These are phyloP conservation scores for Palaemon carinicauda DNA, from an alignment of 1,140 invertebrate species.

Conservation along the genomic window DNA sequence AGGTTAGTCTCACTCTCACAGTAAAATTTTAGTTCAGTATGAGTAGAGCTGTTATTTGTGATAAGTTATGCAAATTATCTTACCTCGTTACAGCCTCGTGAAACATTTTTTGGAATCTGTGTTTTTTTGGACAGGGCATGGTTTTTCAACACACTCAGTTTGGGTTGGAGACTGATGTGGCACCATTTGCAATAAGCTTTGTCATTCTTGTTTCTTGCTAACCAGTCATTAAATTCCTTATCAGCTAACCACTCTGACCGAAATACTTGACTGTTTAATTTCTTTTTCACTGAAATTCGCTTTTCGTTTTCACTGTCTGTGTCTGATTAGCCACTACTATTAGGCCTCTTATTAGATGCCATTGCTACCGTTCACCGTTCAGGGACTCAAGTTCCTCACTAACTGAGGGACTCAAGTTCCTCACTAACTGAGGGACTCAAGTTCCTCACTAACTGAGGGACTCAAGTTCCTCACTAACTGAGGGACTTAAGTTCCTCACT, in stretches of 20 bases:
- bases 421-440: too few relatives aligned
- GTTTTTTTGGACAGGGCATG: neutral
- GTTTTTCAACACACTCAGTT: neutral
- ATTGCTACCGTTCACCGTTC: too few relatives aligned
- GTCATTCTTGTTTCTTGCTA: neutral
- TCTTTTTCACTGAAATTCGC: neutral
- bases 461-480: too few relatives aligned
- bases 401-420: too few relatives aligned
- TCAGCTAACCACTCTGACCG: neutral
- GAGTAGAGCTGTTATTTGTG: neutral
- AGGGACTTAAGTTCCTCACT: too few relatives aligned
- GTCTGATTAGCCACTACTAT: neutral
- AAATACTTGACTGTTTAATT: neutral
- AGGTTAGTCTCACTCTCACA: too few relatives aligned
- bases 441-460: too few relatives aligned
- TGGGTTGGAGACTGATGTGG: neutral
- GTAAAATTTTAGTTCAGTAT: neutral
- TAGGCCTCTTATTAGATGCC: neutral
- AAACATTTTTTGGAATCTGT: neutral
- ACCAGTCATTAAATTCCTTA: neutral
- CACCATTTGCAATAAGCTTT: constrained; percentile 2
- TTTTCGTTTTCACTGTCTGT: neutral
- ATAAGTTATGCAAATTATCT: neutral
- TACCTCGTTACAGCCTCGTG: neutral
- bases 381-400: too few relatives aligned